A percentile compares a stretch with the other conserved stretches of the same genome.
phyloP scores from a whole-genome alignment of 1,140 invertebrate species.

The Uloborus diversus region DNA sequence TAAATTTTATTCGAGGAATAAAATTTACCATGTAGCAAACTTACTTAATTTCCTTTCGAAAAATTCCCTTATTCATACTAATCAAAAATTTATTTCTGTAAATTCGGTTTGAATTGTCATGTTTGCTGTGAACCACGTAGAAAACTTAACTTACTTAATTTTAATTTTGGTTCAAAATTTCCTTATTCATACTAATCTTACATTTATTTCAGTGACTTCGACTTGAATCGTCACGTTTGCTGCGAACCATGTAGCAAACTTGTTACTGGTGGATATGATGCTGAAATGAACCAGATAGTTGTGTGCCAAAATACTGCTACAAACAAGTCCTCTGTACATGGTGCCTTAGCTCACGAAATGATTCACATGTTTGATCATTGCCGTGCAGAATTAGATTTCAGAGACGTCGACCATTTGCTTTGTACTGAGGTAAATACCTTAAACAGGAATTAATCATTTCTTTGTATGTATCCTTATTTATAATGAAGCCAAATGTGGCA shows the following conservation, averaged over 20 bases:
- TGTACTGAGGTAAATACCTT: constrained; percentile 84
- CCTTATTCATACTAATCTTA: neutral
- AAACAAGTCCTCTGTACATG: constrained; percentile 72
- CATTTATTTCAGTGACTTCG: constrained; percentile 73
- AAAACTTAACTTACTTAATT: neutral
- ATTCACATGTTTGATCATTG: constrained; percentile 98
- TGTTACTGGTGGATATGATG: constrained; percentile 93
- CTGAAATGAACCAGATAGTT: constrained; percentile 86
- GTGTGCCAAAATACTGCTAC: constrained; percentile 86
- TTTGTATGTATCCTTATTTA: neutral
- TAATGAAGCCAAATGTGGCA: neutral
- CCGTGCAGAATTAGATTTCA: constrained; percentile 86
- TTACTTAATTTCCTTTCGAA: neutral
- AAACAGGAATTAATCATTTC: neutral
- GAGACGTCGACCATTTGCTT: constrained; percentile 90
- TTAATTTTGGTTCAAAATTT: neutral
- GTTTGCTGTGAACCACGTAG: neutral
- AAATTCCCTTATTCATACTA: neutral
- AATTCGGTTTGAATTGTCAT: neutral
- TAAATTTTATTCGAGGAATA: too few relatives aligned
- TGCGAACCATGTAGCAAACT: constrained; percentile 87
- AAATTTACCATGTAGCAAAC: too few relatives aligned
- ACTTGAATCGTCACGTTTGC: constrained; percentile 85
- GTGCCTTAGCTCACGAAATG: constrained; percentile 89
- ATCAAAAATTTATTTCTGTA: neutral